Evolutionary conservation across 2,888 invertebrate species (phyloP), one percentile per base, ranked within the genome.

Genomic region (Thera britannica): DNA sequence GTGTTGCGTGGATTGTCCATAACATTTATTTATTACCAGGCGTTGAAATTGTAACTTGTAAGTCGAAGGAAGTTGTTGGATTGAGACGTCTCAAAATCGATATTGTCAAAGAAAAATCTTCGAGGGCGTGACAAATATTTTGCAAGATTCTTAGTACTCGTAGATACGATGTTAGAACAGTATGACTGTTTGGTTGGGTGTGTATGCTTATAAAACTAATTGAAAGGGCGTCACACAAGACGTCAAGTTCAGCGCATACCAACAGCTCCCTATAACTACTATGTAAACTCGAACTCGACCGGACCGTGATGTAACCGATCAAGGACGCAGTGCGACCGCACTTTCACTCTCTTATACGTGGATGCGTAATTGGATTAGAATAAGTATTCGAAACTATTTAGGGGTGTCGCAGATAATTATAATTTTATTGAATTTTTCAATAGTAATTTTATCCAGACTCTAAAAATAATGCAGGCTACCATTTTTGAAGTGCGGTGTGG

Each of bases 251-350:
- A 57, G 23, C 11, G 2, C 36, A 49, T 52, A 48, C 38, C 62
- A 58, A 58, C 35, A 41, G 23, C 23, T 23, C 23, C 23, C 23
- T n/a, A n/a, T n/a, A n/a, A 58, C 65, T 68, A 58, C 58, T 55
- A 61, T 36, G n/a, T 41, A 49, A 54, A 58, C 52, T 60, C 58
- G 60, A 65, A 49, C 62, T 52, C 65, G 62, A 71, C 62, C 71
- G 70, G 70, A 61, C 62, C 49, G 66, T 72, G 65, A 62, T 58
- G 66, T 59, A 66, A 68, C 70, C 67, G 68, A 74, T 72, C 86
- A 86, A 86, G 87, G 87, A 82, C 86, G 81, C 75, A 59, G 62
- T 52, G 72, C 81, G 84, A 79, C 82, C 80, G 77, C 72, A 78
- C 86, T 85, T 85, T 85, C 85, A 83, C 86, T 83, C 77, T 80